Base-by-base conservation (phyloP, 2,888 invertebrate genomes). In the Shargacucullia verbasci region DNA sequence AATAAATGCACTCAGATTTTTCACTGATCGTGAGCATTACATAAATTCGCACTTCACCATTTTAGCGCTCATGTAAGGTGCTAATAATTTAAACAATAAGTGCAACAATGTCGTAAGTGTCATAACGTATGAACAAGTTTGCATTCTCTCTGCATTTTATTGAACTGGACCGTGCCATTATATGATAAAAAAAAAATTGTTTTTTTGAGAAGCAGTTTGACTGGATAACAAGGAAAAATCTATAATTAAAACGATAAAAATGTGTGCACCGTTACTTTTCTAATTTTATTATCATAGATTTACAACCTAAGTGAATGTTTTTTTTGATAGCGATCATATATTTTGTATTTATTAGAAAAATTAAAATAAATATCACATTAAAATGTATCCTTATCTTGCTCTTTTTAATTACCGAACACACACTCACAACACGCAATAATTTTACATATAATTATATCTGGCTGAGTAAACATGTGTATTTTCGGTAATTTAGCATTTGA, bases 241-340 rank as follows among this genome's bases (percentile, higher is more conserved):
- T n/a, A n/a, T 56, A 41, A 71, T 71, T 41, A 3, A 20, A 20
- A 20, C 4, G 20, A 20, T 20, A 20, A 20, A 20, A 65, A 40
- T 8, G 6, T 10, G 5, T 27, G 29, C 10, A 9, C 48, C 34
- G 45, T 70, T 65, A 65, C 56, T 37, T 15, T 7, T n/a, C 9
- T 41, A 14, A 64, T 29, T 40, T 29, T 20, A 20, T 20, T 20
- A 20, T n/a, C 40, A 9, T 40, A 25, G 20, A 20, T 15, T 12
- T 34, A 34, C 5, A 11, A n/a, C 33, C 5, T 20, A 20, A 20
- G 20, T 20, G 20, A 3, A 20, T 20, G 20, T 20, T 20, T 20
- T 20, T n/a, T 20, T 20, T 20, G 4, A 20, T 20, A 20, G 4
- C 20, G 20, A 20, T 4, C 20, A 20, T 20, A 3, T 20, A 20